A percentile compares a stretch with the other conserved stretches of the same genome.
Evolutionary conservation across 2,113 vertebrate species (phyloP).

Genomic region (Alces alces): DNA sequence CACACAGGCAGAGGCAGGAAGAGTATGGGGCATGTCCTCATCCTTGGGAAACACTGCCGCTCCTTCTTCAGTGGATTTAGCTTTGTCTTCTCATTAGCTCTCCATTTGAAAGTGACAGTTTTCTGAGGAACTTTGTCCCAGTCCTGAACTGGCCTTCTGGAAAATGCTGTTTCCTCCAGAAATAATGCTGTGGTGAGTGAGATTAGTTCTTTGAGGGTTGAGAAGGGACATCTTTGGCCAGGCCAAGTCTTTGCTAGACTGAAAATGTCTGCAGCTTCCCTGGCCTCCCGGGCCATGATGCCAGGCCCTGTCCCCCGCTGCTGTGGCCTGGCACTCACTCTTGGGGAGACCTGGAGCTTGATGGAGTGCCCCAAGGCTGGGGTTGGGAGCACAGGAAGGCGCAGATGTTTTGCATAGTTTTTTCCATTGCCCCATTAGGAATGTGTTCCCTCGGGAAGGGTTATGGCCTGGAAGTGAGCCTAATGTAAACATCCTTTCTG

Average conservation of each 20-base stretch:
- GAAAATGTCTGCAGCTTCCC: not conserved
- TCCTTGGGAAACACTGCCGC: not conserved
- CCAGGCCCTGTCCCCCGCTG: not conserved
- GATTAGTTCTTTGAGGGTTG: not conserved
- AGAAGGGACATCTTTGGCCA: not conserved
- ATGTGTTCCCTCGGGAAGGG: conserved; percentile 82
- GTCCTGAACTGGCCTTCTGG: not conserved
- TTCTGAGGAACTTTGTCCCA: not conserved
- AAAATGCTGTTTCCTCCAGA: not conserved
- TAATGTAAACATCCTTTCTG: conserved; percentile 85
- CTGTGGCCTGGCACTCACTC: not conserved
- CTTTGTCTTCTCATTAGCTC: not conserved
- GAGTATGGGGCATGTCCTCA: accelerated
- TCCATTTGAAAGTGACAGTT: not conserved
- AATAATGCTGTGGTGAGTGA: not conserved
- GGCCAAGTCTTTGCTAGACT: not conserved
- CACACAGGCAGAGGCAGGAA: not conserved
- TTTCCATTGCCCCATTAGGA: conserved; percentile 81
- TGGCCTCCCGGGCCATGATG: not conserved
- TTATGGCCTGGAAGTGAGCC: conserved; percentile 84
- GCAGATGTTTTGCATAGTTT: conserved; percentile 89
- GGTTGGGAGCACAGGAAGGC: conserved; percentile 43
- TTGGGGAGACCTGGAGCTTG: not conserved
- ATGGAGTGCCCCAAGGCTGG: not conserved
- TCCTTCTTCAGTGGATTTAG: not conserved